These are phyloP conservation scores for Champsocephalus esox DNA, from an alignment of 2,797 vertebrate genomes.

Conservation along the genomic window DNA sequence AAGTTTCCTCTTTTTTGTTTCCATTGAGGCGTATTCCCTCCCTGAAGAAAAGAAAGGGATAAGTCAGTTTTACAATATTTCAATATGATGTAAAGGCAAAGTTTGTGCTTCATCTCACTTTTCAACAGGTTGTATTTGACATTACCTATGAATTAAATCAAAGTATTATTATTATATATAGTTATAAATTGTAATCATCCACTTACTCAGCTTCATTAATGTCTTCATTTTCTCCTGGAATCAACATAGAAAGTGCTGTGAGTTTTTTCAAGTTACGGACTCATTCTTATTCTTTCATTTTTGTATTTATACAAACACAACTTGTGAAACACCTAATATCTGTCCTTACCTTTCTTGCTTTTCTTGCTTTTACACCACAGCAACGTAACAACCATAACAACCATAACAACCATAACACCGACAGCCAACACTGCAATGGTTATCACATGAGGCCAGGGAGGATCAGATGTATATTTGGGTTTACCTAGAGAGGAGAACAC, in stretches of 20 bases:
- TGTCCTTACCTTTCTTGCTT: slow-evolving; percentile 9
- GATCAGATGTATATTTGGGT: accelerated
- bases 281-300: background rate
- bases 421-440: accelerated
- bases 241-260: background rate
- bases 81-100: background rate
- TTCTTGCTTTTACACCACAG: background rate
- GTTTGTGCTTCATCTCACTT: background rate
- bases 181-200: background rate
- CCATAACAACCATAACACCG: accelerated
- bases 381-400: accelerated
- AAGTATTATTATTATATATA: background rate
- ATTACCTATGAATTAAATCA: background rate
- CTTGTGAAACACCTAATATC: background rate
- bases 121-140: background rate
- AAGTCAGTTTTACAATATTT: background rate
- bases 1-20: background rate
- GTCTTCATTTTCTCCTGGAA: background rate
- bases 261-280: background rate
- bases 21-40: background rate
- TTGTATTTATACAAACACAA: background rate
- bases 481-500: slow-evolving; percentile 26
- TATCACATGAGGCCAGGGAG: accelerated
- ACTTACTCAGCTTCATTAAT: slow-evolving; percentile 1
- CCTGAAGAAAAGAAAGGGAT: slow-evolving; percentile 22